Base-by-base conservation (phyloP, 2,888 invertebrate species). In the Acleris emargana region DNA sequence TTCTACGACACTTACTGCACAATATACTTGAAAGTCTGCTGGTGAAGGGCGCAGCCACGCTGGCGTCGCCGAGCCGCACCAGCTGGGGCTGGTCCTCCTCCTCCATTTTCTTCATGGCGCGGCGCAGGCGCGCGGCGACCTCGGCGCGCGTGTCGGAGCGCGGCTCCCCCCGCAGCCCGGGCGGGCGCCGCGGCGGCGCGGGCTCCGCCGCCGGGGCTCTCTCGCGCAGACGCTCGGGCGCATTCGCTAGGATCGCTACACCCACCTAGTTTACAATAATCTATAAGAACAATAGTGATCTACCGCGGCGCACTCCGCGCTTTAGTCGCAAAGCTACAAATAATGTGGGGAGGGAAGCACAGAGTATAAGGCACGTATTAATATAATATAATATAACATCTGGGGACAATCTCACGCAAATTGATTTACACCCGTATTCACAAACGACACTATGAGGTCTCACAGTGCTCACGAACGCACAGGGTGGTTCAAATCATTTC, bases 31-130 rank as follows among this genome's bases (percentile, higher is more conserved):
- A 98, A 69, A 98, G 94, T 88, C 98, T 98, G 78, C 99, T 99
- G 0, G 99, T 99, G 82, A 99, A 99, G 0, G 99, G 99, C 3
- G 99, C 99, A 0, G 99, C 99, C 67, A 99, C 99, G 75, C 98
- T 99, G 3, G 99, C 99, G 88, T 99, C 99, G 2, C 99, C 99
- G 60, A 99, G 90, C 83, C 99, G 96, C 0, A 99, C 99, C 54
- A 99, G 94, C 74, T 97, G 96, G 1, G 96, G 94, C 76, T 96
- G 95, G 61, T 98, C 98, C 69, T 96, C 95, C 67, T 98, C 97
- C 72, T 98, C 97, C 70, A 98, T 86, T 76, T 98, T 97, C 80
- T 96, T 96, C 85, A 98, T 93, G 68, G 97, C 93, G 76, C 95
- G 94, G 70, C 96, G 95, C 42, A 96, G 85, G 61, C 94, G 92